These are phyloP conservation scores for Ispidina picta DNA, from an alignment of 2,797 vertebrate genomes.

Conservation along the genomic window DNA sequence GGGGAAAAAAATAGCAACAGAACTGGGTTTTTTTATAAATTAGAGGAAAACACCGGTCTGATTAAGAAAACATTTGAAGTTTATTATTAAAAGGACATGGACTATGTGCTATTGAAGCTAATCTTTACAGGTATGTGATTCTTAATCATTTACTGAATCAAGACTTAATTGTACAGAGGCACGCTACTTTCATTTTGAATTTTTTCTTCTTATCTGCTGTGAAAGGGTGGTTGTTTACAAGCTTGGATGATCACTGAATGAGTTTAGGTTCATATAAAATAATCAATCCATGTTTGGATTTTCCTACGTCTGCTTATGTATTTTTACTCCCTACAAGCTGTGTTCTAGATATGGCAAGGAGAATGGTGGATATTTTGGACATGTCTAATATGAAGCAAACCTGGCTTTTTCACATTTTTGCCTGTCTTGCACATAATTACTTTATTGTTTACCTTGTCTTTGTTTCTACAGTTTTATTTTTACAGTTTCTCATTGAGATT, in stretches of 20 bases:
- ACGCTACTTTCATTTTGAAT: not conserved
- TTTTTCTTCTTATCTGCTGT: not conserved
- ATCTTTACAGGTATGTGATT: not conserved
- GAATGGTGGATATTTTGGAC: not conserved
- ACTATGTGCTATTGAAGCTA: not conserved
- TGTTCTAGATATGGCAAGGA: not conserved
- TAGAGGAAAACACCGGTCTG: not conserved
- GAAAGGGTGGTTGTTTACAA: not conserved
- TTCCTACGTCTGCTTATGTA: not conserved
- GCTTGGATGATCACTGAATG: not conserved
- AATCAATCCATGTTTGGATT: not conserved
- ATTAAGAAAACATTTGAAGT: not conserved
- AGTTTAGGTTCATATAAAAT: not conserved
- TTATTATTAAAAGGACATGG: not conserved
- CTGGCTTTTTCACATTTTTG: not conserved
- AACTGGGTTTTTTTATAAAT: not conserved
- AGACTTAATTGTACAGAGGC: not conserved
- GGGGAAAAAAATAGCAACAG: not conserved
- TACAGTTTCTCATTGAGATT: not conserved
- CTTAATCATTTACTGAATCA: not conserved
- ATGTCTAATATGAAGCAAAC: fast-evolving
- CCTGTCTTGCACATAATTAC: not conserved
- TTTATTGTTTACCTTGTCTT: not conserved
- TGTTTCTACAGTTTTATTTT: not conserved
- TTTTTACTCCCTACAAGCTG: fast-evolving